Base-by-base conservation (phyloP, 2,888 invertebrate genomes). In the Candidula unifasciata region DNA sequence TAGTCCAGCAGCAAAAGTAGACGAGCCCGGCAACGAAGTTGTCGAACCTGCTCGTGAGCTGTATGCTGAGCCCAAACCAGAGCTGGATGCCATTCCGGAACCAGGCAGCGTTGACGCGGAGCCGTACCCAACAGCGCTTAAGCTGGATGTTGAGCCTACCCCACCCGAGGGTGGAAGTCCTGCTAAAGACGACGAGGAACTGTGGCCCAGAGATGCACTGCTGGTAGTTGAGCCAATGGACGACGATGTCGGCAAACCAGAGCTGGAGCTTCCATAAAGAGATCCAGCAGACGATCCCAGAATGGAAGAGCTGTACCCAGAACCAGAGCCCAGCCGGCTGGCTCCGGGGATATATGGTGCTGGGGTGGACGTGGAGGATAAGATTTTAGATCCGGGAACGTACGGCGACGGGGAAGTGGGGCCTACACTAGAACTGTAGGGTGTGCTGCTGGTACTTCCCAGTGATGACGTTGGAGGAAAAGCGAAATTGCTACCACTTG, bases 1-100 rank as follows among this genome's bases (percentile, higher is more conserved):
- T n/a, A 84, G 76, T 5, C 84, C 84, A 6, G 83, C 60, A 30
- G 78, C 60, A 30, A 64, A 66, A 1, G 64, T n/a, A 5, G 71
- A 30, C 3, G 80, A 74, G 64, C 80, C 80, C 0, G 84, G 80
- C 68, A 84, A 68, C 0, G 84, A 84, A 3, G 76, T 66, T 5
- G 84, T 84, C 18, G 84, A 84, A 18, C 80, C 80, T 30, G 84
- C 24, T 57, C 84, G 24, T 24, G 84, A 84, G 37, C 84, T 84
- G 80, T 80, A 84, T 2, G 54, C 76, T 24, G 80, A 80, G 27
- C 84, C 84, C 18, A 74, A 68, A 21, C 84, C 84, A 5, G 84
- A 84, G 77, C 84, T 84, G 0, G 84, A 84, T 21, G 80, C 35
- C 60, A 76, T 21, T 5, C 80, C 76, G 27, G 84, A 84, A 35